Evolutionary conservation across 1,140 invertebrate species (phyloP), one percentile per base, ranked within the genome.

Genomic region (Charaxes varanes): DNA sequence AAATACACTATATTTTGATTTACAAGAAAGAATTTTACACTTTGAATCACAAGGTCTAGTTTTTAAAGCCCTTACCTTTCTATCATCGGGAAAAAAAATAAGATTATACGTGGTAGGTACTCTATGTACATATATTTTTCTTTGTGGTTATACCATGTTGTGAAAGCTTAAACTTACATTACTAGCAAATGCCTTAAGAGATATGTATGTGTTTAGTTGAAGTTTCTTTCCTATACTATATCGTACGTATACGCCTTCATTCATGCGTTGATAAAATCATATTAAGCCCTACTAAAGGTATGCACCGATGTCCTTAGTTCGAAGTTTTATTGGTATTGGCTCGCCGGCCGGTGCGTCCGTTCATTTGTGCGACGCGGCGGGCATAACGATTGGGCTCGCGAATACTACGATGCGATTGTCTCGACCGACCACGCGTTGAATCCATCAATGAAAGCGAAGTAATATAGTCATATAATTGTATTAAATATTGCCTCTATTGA

Each of bases 281-380:
- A 65, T 56, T 56, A 62, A 62, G 52, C 62, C 40, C 44, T 62
- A n/a, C n/a, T n/a, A 43, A 57, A 61, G 63, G 63, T 66, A 71
- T 67, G 62, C 62, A 47, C 59, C 46, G 62, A 62, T 63, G 64
- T 66, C 59, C 50, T 57, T 56, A 63, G 54, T 62, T 58, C 36
- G 53, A 64, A 57, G 59, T 69, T 69, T 68, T 74, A 77, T 77
- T 69, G 72, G 71, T 70, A 74, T 77, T 73, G 70, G 61, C 41
- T 50, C 53, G 59, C 43, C 51, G 57, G 64, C 51, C 53, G 62
- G 54, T 54, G 57, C 78, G 78, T 82, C 78, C 78, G 78, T 73
- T 80, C 70, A 80, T 82, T 82, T 77, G 61, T 35, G 51, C 61
- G 57, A 79, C 73, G 78, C 76, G 78, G 59, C 73, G 70, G 68